A percentile compares a stretch with the other conserved stretches of the same genome.
phyloP scores from a whole-genome alignment of 2,113 vertebrate species.

The Lepus europaeus region DNA sequence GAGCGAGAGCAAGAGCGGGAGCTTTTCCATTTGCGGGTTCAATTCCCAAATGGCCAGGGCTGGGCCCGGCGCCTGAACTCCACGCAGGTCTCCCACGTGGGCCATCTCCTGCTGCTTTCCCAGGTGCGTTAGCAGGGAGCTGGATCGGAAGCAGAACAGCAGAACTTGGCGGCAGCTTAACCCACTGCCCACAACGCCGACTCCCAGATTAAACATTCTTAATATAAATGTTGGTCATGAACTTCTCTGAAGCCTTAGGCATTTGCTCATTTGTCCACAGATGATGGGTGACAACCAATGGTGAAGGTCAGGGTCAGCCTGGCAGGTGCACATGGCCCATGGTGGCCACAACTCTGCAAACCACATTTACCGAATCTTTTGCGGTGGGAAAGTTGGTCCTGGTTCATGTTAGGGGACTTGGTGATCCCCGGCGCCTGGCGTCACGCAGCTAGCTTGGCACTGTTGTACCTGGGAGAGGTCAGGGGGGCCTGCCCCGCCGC shows the following conservation, averaged over 20 bases:
- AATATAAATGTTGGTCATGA: background rate
- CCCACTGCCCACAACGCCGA: no score
- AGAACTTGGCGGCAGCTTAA: no score
- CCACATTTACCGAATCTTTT: fast-evolving
- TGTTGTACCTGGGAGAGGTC: background rate
- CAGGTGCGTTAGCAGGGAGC: no score
- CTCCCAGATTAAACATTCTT: no score
- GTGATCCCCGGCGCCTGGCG: background rate
- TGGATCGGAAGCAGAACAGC: no score
- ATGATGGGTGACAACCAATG: background rate
- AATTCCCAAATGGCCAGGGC: no score
- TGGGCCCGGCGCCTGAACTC: no score
- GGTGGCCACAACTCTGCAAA: fast-evolving
- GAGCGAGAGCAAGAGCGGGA: no score
- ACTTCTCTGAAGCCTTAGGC: background rate
- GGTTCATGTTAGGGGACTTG: fast-evolving
- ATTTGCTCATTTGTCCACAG: background rate
- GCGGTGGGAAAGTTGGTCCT: fast-evolving
- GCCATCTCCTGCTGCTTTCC: no score
- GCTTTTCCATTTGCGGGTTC: no score
- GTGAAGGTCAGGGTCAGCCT: background rate
- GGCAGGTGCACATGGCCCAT: fast-evolving
- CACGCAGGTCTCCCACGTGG: no score
- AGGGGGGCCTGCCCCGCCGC: background rate
- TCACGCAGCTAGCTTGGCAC: fast-evolving